A percentile compares a stretch with the other conserved stretches of the same genome.
phyloP scores from a whole-genome alignment of 2,888 invertebrate species.

The Andricus curvator region DNA sequence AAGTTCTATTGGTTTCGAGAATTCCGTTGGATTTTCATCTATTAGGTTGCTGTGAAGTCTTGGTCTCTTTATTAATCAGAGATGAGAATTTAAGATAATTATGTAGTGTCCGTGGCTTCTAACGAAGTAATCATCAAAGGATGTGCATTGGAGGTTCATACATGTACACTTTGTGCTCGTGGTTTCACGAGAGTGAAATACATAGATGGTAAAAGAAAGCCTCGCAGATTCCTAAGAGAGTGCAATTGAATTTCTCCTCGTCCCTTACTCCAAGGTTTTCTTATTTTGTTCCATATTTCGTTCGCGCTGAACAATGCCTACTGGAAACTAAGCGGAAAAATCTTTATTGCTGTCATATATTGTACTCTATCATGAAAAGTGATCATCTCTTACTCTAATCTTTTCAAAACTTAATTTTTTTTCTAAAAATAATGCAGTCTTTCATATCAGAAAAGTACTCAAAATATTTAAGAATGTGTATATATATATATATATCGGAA shows the following conservation, averaged over 20 bases:
- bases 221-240: constrained; percentile 11
- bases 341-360: constrained; percentile 16
- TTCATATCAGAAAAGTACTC: not conserved
- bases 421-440: not conserved
- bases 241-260: constrained; percentile 25
- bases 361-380: constrained; percentile 4
- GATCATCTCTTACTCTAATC: constrained; percentile 19
- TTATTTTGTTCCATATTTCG: constrained; percentile 19
- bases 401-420: not conserved
- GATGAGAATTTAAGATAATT: not conserved
- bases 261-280: constrained; percentile 10
- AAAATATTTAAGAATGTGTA: not conserved
- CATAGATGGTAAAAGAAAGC: not conserved
- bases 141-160: not conserved
- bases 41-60: no score
- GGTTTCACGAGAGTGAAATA: constrained; percentile 9
- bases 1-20: not conserved
- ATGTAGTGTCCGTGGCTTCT: not conserved
- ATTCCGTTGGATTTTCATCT: no score
- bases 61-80: not conserved
- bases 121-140: constrained; percentile 25
- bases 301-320: constrained; percentile 19
- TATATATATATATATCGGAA: no score
- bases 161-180: not conserved
- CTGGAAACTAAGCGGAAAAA: constrained; percentile 18